Evolutionary conservation across 1,140 invertebrate species (phyloP).

Genomic region (Acromyrmex heyeri): DNA sequence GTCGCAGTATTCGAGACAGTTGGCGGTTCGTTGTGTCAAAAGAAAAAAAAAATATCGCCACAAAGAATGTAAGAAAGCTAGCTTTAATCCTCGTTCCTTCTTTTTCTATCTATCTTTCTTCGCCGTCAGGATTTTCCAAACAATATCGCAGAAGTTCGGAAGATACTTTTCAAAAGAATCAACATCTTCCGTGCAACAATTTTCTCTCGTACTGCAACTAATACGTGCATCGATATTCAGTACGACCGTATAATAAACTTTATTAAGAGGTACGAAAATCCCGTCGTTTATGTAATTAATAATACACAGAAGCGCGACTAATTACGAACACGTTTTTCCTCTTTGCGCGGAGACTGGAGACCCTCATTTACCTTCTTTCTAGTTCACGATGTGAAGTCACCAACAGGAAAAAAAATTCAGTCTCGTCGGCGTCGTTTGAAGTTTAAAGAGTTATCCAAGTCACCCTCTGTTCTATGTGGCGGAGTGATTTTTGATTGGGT

Average conservation of each 20-base stretch:
- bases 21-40: conserved; percentile 4
- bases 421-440: conserved; percentile 62
- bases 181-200: not conserved
- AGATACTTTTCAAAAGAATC: not conserved
- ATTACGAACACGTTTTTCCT: conserved; percentile 56
- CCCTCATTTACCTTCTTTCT: conserved; percentile 40
- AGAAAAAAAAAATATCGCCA: not conserved
- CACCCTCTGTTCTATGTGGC: not conserved
- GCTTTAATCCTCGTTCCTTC: conserved; percentile 19
- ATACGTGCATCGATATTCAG: not conserved
- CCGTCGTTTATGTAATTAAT: conserved; percentile 49
- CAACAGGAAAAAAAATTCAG: conserved; percentile 26
- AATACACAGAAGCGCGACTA: conserved; percentile 60
- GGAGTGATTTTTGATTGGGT: conserved; percentile 52
- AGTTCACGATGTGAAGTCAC: conserved; percentile 12
- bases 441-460: conserved; percentile 37
- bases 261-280: conserved; percentile 29
- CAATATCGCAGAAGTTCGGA: not conserved
- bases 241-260: conserved; percentile 9
- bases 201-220: not conserved
- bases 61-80: not conserved
- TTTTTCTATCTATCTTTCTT: not conserved
- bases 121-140: conserved; percentile 23
- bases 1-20: conserved; percentile 1
- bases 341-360: conserved; percentile 34